Percentiles rank a stretch among this genome's conserved stretches.
Evolutionary conservation across 1,140 invertebrate species (phyloP).

Genomic region (Hylyphantes graminicola): DNA sequence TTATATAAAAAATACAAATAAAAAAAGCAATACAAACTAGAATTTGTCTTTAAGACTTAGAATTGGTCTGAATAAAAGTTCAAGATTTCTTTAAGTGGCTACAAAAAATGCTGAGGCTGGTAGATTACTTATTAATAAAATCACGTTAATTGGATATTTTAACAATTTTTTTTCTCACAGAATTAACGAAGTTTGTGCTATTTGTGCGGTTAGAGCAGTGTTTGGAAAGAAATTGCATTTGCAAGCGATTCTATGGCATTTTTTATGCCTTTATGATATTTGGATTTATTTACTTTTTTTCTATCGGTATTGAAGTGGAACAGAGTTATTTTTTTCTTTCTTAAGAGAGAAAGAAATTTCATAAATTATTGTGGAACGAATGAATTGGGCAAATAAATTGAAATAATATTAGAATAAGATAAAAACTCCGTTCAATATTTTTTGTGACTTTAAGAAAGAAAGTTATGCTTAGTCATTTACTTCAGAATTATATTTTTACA

Average conservation of each 20-base stretch:
- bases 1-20: background rate
- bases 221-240: conserved; percentile 51
- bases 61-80: conserved; percentile 32
- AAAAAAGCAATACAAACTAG: conserved; percentile 17
- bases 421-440: too few relatives aligned
- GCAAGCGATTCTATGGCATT: conserved; percentile 25
- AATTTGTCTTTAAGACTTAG: conserved; percentile 12
- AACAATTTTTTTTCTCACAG: conserved; percentile 24
- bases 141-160: conserved; percentile 58
- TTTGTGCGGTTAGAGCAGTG: conserved; percentile 38
- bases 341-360: background rate
- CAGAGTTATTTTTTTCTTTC: conserved; percentile 1
- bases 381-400: conserved; percentile 24
- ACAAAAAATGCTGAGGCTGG: conserved; percentile 15
- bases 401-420: background rate
- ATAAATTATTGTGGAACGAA: conserved; percentile 9
- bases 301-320: background rate
- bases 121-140: conserved; percentile 55
- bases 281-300: conserved; percentile 14
- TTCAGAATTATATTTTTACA: too few relatives aligned
- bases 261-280: conserved; percentile 13
- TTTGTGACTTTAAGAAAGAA: too few relatives aligned
- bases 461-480: too few relatives aligned
- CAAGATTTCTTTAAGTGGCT: conserved; percentile 30
- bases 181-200: conserved; percentile 47